Conservation (phyloP, 2,113 vertebrate species). For the Struthidea cinerea region DNA sequence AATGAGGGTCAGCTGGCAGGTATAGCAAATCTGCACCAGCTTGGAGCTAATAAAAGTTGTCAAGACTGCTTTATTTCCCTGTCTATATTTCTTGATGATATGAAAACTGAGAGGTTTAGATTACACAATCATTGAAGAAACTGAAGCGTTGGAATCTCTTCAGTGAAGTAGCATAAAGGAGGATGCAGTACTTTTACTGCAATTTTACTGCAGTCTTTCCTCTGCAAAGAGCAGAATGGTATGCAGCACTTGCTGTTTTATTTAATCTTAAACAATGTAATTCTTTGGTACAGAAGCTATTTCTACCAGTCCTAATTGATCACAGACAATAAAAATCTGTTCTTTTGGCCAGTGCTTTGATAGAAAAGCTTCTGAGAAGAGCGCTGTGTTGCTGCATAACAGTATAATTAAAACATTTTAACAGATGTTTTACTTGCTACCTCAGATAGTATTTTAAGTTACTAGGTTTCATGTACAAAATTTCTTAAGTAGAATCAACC, state of each 20-base stretch:
- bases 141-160: neutral
- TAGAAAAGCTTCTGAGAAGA: neutral
- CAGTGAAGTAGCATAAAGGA: neutral
- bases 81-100: neutral
- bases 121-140: neutral
- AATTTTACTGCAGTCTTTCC: neutral
- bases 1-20: slow-evolving; percentile 29
- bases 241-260: neutral
- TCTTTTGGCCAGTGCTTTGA: neutral
- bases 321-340: neutral
- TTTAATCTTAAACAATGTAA: neutral
- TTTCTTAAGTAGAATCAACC: neutral
- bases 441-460: neutral
- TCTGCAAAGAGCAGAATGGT: neutral
- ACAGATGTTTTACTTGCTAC: neutral
- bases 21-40: slow-evolving; percentile 16
- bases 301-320: neutral
- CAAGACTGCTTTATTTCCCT: neutral
- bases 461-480: neutral
- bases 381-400: neutral
- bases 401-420: slow-evolving; percentile 7
- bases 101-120: neutral
- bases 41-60: neutral
- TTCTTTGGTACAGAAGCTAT: neutral
- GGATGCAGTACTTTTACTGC: neutral